Evolutionary conservation across 2,888 invertebrate species (phyloP).

Genomic region (Protodeltote pygarga): DNA sequence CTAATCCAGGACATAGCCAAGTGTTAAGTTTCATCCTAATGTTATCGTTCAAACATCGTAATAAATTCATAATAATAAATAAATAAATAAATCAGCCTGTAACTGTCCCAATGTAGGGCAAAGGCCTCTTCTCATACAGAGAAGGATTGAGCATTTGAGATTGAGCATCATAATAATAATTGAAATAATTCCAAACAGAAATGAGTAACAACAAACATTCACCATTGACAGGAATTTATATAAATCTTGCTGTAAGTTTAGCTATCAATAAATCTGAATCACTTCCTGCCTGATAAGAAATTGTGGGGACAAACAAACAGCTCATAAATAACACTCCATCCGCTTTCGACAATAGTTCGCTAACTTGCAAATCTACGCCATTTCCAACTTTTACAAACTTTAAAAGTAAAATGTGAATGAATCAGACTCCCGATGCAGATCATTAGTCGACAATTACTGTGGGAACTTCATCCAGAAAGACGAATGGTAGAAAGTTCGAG

Average conservation of each 20-base stretch:
- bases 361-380: constrained; percentile 14
- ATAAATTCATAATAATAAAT: no score
- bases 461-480: constrained; percentile 54
- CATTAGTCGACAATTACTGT: constrained; percentile 65
- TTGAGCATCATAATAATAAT: no score
- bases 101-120: no score
- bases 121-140: no score
- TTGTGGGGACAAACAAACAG: constrained; percentile 27
- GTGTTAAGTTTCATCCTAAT: no score
- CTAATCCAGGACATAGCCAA: no score
- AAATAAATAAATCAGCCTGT: no score
- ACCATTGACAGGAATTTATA: constrained; percentile 30
- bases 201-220: not conserved
- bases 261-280: constrained; percentile 48
- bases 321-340: constrained; percentile 35
- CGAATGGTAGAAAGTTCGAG: constrained; percentile 58
- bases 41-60: no score
- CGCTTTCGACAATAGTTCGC: constrained; percentile 15
- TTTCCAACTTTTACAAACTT: constrained; percentile 28
- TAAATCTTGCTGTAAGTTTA: constrained; percentile 36
- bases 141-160: no score
- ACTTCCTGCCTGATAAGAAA: constrained; percentile 46
- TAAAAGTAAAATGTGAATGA: constrained; percentile 36
- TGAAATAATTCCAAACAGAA: not conserved
- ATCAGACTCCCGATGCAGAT: constrained; percentile 51